These are phyloP conservation scores for Alsophila aescularia DNA, from an alignment of 2,888 invertebrate genomes.

Conservation along the genomic window DNA sequence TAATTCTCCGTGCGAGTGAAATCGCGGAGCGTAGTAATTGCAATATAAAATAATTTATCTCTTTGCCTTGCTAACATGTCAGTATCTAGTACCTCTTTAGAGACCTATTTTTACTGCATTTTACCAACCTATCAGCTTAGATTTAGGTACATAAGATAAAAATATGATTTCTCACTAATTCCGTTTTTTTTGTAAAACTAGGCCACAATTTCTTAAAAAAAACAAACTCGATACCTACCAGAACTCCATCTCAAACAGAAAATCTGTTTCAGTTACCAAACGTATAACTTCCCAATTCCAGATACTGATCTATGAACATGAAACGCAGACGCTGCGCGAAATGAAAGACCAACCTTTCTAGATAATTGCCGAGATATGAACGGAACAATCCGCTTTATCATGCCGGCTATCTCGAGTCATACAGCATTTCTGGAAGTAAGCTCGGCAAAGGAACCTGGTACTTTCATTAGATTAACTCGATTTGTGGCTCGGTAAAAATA, in stretches of 20 bases:
- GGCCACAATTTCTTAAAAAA: too few species aligned
- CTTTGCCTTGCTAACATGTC: too few species aligned
- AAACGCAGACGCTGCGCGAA: slow-evolving; percentile 45
- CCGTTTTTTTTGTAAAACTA: too few species aligned
- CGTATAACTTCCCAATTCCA: slow-evolving; percentile 31
- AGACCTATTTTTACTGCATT: too few species aligned
- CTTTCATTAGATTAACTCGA: slow-evolving; percentile 28
- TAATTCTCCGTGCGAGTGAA: too few species aligned
- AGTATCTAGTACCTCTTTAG: too few species aligned
- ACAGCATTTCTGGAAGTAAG: slow-evolving; percentile 38
- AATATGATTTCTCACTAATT: too few species aligned
- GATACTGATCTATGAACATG: slow-evolving; percentile 40
- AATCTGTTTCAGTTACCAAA: not conserved
- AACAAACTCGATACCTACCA: not conserved
- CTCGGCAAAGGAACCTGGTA: slow-evolving; percentile 21
- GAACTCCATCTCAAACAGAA: not conserved
- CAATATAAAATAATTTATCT: too few species aligned
- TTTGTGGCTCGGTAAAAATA: slow-evolving; percentile 9
- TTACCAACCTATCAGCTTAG: too few species aligned
- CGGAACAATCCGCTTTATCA: slow-evolving; percentile 50
- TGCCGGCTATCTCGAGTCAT: slow-evolving; percentile 45
- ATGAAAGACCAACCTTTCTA: slow-evolving; percentile 53
- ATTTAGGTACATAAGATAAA: too few species aligned
- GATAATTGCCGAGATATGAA: slow-evolving; percentile 56
- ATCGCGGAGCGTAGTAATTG: too few species aligned